Conservation (phyloP, 2,113 vertebrate species). For the Atrichornis clamosus region DNA sequence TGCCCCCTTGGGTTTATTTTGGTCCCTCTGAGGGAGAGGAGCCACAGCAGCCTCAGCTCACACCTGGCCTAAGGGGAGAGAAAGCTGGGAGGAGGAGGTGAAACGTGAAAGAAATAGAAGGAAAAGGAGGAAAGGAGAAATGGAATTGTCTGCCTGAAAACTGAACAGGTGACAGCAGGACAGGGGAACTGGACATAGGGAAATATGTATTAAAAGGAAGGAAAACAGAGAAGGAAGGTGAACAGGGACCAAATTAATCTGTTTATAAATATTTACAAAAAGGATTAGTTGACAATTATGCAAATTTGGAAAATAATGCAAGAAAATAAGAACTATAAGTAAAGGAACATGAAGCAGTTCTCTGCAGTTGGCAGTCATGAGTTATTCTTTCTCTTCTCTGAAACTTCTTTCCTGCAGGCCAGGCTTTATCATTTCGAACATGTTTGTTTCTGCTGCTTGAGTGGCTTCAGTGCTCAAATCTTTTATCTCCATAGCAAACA, state of each 20-base stretch:
- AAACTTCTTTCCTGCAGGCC: background rate
- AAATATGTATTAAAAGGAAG: background rate
- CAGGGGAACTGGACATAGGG: background rate
- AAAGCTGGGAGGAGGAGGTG: background rate
- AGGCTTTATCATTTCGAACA: background rate
- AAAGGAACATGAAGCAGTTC: background rate
- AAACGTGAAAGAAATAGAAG: background rate
- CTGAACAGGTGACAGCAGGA: background rate
- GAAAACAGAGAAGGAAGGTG: background rate
- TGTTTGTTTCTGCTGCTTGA: background rate
- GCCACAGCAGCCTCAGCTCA: background rate
- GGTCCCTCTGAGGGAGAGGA: background rate
- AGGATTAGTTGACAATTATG: background rate
- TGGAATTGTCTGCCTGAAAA: background rate
- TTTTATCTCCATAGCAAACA: background rate
- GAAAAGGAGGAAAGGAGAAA: background rate
- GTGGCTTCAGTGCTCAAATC: background rate
- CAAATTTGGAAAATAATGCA: background rate
- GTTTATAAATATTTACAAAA: background rate
- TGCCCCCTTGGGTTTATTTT: background rate
- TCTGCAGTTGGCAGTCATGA: background rate
- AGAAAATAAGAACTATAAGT: background rate
- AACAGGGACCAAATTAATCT: background rate
- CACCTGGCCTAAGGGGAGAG: background rate
- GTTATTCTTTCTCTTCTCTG: background rate